Base-by-base conservation (phyloP, 2,113 vertebrate genomes). In the Ciconia stormi region DNA sequence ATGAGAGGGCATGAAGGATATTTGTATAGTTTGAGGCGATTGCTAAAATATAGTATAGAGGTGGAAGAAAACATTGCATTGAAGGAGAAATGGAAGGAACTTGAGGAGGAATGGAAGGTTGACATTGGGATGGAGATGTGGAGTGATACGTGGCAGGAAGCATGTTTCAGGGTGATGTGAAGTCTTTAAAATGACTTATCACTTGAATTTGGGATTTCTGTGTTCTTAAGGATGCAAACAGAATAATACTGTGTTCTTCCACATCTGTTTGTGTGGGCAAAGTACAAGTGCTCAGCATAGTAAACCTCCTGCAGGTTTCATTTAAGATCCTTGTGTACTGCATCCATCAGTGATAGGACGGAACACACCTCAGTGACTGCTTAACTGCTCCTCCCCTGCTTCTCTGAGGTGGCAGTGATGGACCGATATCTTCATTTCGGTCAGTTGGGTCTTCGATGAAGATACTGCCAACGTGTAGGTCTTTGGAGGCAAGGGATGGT, bases 201-300 rank as follows among this genome's bases (percentile, higher is more conserved):
- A 2, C 40, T 67, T 46, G 53, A 56, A 27, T 78, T 73, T 77
- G 22, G 25, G 5, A 74, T 71, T 74, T 80, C 12, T 77, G 7
- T 73, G 6, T 59, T 69, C 23, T 58, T 61, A n/a, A 15, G 11
- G 23, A 21, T 55, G 7, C 20, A n/a, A 76, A 4, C 14, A 36
- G 36, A 50, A 52, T 67, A 30, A 56, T 62, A 15, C 19, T 11
- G 10, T 36, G 6, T 84, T 84, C 34, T n/a, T 69, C 30, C 5
- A 5, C 0, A 0, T 56, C 36, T 61, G 44, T 4, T 32, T 86
- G 58, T 62, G 26, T 71, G 67, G 61, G 23, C 2, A 2, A 58
- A 83, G 19, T 72, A 5, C 27, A 71, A 56, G 16, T 49, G 40
- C 15, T 86, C 21, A 76, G 44, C 1, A 0, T 9, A 38, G 52